Conservation (phyloP, 1,140 invertebrate species). For the Scaptomyza hsui region DNA sequence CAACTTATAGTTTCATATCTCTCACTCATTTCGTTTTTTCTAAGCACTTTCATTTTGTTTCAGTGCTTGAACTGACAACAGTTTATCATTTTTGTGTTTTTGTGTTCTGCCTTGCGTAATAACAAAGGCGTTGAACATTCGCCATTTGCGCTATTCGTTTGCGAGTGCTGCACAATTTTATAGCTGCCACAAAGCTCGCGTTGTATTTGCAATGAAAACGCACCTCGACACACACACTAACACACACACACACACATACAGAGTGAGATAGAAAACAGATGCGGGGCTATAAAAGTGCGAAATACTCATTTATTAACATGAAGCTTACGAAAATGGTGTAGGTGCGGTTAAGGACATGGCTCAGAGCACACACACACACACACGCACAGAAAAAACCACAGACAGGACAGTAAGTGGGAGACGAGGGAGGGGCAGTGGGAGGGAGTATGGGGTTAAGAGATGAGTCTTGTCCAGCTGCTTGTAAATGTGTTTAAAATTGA, state of each 20-base stretch:
- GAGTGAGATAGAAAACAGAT: not conserved
- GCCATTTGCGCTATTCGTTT: conserved; percentile 38
- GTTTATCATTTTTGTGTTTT: conserved; percentile 13
- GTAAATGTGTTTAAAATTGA: conserved; percentile 59
- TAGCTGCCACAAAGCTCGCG: conserved; percentile 38
- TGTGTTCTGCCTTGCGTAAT: conserved; percentile 32
- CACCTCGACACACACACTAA: conserved; percentile 33
- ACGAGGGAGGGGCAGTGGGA: not conserved
- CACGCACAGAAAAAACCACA: conserved; percentile 35
- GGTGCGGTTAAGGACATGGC: conserved; percentile 50
- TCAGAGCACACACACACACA: conserved; percentile 11
- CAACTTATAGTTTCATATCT: no score
- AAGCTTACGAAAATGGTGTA: conserved; percentile 59
- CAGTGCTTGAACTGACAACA: conserved; percentile 43
- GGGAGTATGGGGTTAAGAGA: not conserved
- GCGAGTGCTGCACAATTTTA: conserved; percentile 51
- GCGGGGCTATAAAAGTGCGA: conserved; percentile 50
- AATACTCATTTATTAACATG: conserved; percentile 62
- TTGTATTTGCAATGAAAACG: conserved; percentile 51
- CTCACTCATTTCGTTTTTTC: not conserved
- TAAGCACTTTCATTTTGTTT: conserved; percentile 13
- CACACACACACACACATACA: conserved; percentile 13
- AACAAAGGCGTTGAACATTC: conserved; percentile 54
- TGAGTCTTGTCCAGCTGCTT: conserved; percentile 48
- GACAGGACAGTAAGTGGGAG: conserved; percentile 17